Percentiles rank a stretch among this genome's conserved stretches.
phyloP scores from a whole-genome alignment of 1,140 invertebrate genomes.

The Pollicipes pollicipes region DNA sequence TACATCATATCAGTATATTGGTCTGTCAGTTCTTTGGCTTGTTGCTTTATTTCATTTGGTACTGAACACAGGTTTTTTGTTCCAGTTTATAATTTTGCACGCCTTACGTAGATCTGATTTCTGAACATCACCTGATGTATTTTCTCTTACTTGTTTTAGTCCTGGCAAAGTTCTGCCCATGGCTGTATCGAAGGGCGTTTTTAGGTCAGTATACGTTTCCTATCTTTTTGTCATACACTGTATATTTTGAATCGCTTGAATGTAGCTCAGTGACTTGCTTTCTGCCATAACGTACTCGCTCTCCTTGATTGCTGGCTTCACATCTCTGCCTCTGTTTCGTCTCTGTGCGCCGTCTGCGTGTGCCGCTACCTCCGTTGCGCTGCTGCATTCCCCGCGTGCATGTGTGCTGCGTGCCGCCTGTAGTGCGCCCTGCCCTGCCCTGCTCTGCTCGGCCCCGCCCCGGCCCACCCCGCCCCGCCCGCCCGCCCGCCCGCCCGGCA shows the following conservation, averaged over 20 bases:
- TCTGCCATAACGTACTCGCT: background rate
- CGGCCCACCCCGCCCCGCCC: too few relatives aligned
- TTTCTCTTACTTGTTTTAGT: slow-evolving; percentile 32
- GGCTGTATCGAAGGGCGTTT: slow-evolving; percentile 66
- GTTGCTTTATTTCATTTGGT: background rate
- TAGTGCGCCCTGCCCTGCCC: background rate
- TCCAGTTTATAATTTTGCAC: background rate
- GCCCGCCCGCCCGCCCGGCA: too few relatives aligned
- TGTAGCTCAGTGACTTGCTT: background rate
- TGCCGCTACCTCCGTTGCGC: too few relatives aligned
- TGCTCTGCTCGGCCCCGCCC: background rate
- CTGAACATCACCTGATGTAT: slow-evolving; percentile 4
- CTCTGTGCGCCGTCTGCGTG: background rate
- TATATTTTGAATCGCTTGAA: background rate
- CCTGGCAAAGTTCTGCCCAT: slow-evolving; percentile 54
- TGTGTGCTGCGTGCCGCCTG: background rate
- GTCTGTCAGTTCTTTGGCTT: background rate
- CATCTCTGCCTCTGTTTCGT: background rate
- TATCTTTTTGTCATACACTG: background rate
- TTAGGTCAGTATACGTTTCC: slow-evolving; percentile 45
- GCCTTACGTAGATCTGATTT: background rate
- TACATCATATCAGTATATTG: background rate
- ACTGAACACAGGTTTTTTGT: background rate
- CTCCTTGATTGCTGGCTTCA: background rate
- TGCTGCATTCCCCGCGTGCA: too few relatives aligned